phyloP scores from a whole-genome alignment of 2,888 invertebrate genomes.

The Mythimna impura region DNA sequence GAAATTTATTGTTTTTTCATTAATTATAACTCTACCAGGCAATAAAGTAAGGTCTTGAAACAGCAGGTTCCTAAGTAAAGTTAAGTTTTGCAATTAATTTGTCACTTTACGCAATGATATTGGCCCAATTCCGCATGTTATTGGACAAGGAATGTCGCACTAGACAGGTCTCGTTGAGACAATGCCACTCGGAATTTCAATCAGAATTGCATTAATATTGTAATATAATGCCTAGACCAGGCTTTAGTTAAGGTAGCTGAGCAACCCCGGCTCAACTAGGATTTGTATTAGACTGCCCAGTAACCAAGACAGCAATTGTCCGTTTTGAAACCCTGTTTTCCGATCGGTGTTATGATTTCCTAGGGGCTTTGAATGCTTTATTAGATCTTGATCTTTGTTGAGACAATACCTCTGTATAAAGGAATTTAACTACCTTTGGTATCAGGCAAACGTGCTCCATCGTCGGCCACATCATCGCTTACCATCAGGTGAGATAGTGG shows the following conservation, averaged over 20 bases:
- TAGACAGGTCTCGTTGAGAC: conserved; percentile 62
- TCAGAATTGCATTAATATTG: conserved; percentile 57
- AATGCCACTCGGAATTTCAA: conserved; percentile 66
- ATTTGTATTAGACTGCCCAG: conserved; percentile 35
- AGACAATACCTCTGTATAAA: conserved; percentile 13
- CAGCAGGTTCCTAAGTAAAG: conserved; percentile 25
- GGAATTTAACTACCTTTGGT: conserved; percentile 19
- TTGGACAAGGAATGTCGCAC: conserved; percentile 70
- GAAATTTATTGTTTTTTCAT: conserved; percentile 53
- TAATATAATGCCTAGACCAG: conserved; percentile 50
- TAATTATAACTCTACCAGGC: conserved; percentile 36
- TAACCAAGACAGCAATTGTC: neutral
- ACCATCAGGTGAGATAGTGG: too few species aligned
- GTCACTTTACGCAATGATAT: conserved; percentile 69
- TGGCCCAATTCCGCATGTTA: conserved; percentile 63
- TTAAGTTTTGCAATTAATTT: conserved; percentile 68
- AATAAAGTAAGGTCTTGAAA: conserved; percentile 46
- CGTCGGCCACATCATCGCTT: too few species aligned
- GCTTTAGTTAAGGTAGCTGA: conserved; percentile 26
- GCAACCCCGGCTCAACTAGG: conserved; percentile 15
- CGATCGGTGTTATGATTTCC: conserved; percentile 42
- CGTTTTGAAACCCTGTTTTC: conserved; percentile 36
- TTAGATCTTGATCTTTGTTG: conserved; percentile 29
- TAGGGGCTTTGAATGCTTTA: conserved; percentile 37
- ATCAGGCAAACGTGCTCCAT: too few species aligned